phyloP scores from a whole-genome alignment of 2,888 invertebrate genomes.

The Lagria hirta region DNA sequence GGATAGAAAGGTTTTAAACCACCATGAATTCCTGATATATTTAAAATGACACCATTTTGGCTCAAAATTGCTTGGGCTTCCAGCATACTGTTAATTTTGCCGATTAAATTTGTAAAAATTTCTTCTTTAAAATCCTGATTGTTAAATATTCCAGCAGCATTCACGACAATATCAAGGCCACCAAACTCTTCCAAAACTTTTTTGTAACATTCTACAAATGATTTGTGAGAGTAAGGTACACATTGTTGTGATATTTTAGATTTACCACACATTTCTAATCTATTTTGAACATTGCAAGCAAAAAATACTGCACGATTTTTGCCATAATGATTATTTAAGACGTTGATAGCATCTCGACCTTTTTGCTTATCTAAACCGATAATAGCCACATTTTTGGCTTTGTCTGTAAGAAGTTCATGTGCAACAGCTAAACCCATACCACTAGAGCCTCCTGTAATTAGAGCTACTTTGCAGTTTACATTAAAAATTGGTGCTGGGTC shows the following conservation, averaged over 20 bases:
- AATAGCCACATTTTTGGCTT: conserved; percentile 14
- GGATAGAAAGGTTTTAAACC: conserved; percentile 54
- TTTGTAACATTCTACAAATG: conserved; percentile 10
- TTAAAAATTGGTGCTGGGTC: conserved; percentile 13
- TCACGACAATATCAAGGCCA: conserved; percentile 33
- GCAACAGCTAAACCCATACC: conserved; percentile 26
- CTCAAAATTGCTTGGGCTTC: conserved; percentile 53
- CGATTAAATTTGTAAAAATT: conserved; percentile 57
- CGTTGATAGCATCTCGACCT: conserved; percentile 16
- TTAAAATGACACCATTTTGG: conserved; percentile 58
- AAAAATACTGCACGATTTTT: conserved; percentile 15
- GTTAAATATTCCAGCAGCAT: conserved; percentile 50
- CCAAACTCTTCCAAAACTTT: conserved; percentile 32
- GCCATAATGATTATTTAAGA: conserved; percentile 15
- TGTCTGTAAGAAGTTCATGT: conserved; percentile 13
- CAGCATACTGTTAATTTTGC: conserved; percentile 49
- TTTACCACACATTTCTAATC: conserved; percentile 13
- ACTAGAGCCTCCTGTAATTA: conserved; percentile 38
- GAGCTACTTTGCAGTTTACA: conserved; percentile 36
- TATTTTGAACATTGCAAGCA: conserved; percentile 14
- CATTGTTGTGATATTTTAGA: too few species aligned
- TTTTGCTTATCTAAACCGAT: conserved; percentile 10
- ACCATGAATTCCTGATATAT: conserved; percentile 57
- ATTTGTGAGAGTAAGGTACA: too few species aligned
- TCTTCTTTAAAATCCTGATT: conserved; percentile 73